phyloP scores from a whole-genome alignment of 1,140 invertebrate genomes.

The Sminthurinus signatus region DNA sequence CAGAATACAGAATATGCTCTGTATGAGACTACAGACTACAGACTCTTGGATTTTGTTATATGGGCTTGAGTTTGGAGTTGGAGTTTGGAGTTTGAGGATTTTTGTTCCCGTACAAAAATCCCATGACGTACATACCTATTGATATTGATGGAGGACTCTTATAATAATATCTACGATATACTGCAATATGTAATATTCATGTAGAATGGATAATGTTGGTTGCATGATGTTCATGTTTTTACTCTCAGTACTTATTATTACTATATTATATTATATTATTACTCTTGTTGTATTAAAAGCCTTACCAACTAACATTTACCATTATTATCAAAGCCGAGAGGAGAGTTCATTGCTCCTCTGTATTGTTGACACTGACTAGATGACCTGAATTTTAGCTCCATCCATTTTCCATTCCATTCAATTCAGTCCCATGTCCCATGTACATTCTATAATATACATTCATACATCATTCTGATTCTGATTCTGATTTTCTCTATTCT shows the following conservation, averaged over 20 bases:
- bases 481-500: too few species aligned
- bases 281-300: too few species aligned
- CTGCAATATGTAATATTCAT: too few species aligned
- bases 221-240: neutral
- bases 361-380: conserved; percentile 42
- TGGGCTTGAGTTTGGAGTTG: neutral
- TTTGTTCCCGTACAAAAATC: too few species aligned
- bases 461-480: too few species aligned
- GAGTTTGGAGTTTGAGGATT: too few species aligned
- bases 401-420: neutral
- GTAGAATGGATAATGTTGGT: neutral
- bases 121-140: neutral
- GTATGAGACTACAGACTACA: neutral
- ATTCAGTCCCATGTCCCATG: too few species aligned
- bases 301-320: neutral
- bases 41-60: neutral
- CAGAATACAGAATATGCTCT: neutral
- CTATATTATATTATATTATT: neutral
- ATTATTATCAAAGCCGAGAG: conserved; percentile 26
- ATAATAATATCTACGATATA: too few species aligned
- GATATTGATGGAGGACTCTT: neutral
- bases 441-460: too few species aligned
- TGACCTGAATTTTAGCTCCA: conserved; percentile 38
- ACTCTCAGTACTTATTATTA: neutral
- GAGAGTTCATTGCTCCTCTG: conserved; percentile 41